A percentile compares a stretch with the other conserved stretches of the same genome.
These are phyloP conservation scores for Zelostemma sp. DNA, from an alignment of 1,140 invertebrate species.

Conservation along the genomic window DNA sequence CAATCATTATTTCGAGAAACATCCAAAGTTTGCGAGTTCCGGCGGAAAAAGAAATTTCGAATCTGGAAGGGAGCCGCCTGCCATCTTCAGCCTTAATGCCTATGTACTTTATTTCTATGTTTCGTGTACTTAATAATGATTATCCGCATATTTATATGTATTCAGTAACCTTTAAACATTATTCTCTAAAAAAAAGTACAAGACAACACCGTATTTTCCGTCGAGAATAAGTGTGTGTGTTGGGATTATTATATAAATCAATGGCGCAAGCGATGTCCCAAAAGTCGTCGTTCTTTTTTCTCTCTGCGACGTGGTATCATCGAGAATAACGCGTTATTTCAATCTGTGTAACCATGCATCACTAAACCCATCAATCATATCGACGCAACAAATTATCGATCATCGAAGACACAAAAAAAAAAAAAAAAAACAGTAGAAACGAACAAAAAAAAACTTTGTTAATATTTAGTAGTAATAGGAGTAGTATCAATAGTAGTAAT, in stretches of 20 bases:
- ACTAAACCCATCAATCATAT: constrained; percentile 21
- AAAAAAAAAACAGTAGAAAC: constrained; percentile 54
- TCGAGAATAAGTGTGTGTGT: constrained; percentile 36
- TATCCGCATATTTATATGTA: constrained; percentile 68
- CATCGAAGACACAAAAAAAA: constrained; percentile 63
- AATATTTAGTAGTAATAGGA: constrained; percentile 46
- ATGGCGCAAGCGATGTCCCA: constrained; percentile 26
- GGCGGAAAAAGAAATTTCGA: constrained; percentile 35
- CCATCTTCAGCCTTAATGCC: constrained; percentile 62
- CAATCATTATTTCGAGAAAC: constrained; percentile 20
- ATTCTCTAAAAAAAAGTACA: constrained; percentile 63
- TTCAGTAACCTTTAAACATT: constrained; percentile 68
- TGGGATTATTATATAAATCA: constrained; percentile 16
- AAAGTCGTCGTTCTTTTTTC: constrained; percentile 18
- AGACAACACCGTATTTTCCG: constrained; percentile 54
- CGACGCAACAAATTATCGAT: constrained; percentile 59
- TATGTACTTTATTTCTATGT: constrained; percentile 66
- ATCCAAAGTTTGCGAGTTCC: constrained; percentile 22
- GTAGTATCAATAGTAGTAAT: constrained; percentile 44
- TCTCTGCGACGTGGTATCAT: constrained; percentile 8
- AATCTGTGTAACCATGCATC: constrained; percentile 31
- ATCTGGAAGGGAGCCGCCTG: constrained; percentile 60
- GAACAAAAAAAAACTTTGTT: constrained; percentile 43
- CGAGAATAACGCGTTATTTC: constrained; percentile 21
- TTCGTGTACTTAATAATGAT: constrained; percentile 69